These are phyloP conservation scores for Polyommatus iphigenia DNA, from an alignment of 2,888 invertebrate species.

Conservation along the genomic window DNA sequence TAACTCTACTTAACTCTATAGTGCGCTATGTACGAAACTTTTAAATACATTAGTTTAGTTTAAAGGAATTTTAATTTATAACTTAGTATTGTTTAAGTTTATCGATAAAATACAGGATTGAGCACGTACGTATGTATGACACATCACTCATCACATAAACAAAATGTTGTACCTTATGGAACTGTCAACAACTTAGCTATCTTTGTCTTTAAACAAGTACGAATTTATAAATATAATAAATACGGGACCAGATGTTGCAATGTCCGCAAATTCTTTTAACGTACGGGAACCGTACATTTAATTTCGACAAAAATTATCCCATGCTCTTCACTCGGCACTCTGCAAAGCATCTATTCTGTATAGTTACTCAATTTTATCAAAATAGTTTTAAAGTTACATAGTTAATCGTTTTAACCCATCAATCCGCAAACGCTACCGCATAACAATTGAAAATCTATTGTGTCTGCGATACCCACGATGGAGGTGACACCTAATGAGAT, in stretches of 20 bases:
- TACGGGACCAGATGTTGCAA: background rate
- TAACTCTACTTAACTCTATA: background rate
- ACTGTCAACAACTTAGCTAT: background rate
- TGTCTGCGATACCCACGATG: too few species aligned
- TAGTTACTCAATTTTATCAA: too few species aligned
- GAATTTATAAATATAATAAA: too few species aligned
- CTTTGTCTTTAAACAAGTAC: background rate
- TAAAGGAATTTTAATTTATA: background rate
- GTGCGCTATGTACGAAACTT: background rate
- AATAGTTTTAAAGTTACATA: too few species aligned
- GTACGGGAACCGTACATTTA: background rate
- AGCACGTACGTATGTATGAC: background rate
- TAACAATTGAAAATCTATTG: too few species aligned
- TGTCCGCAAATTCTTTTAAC: background rate
- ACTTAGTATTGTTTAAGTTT: background rate
- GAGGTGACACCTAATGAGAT: too few species aligned
- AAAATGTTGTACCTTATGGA: constrained; percentile 1
- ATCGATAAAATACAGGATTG: background rate
- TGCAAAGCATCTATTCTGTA: too few species aligned
- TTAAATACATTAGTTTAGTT: background rate
- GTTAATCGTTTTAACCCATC: too few species aligned
- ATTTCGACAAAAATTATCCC: too few species aligned
- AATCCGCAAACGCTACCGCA: too few species aligned
- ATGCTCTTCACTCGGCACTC: too few species aligned
- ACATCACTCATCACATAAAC: background rate